Conservation (phyloP, 2,888 invertebrate genomes). For the Orthosia gothica region DNA sequence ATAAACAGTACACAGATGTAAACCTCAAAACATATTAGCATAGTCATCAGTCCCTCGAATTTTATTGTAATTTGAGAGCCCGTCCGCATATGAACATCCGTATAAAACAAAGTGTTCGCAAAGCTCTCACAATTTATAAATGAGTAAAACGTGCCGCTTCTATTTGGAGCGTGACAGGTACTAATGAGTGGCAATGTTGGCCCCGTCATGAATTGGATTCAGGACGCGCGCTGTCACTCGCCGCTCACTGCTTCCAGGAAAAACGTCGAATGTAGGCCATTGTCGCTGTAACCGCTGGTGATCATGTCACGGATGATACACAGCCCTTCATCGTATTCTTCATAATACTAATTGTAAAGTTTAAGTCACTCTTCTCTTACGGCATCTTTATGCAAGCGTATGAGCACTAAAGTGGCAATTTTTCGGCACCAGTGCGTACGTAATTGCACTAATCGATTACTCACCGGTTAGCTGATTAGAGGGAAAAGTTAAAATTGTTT, state of each 20-base stretch:
- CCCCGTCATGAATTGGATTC: conserved; percentile 71
- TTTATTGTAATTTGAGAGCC: conserved; percentile 54
- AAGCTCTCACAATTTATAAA: conserved; percentile 66
- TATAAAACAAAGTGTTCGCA: conserved; percentile 48
- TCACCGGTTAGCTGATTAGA: conserved; percentile 9
- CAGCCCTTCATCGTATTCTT: conserved; percentile 2
- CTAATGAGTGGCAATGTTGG: conserved; percentile 78
- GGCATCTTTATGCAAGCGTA: not conserved
- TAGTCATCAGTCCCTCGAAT: not conserved
- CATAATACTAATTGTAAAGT: not conserved
- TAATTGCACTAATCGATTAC: conserved; percentile 35
- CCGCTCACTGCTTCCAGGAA: conserved; percentile 75
- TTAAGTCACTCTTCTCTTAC: not conserved
- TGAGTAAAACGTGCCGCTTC: conserved; percentile 71
- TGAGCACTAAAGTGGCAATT: not conserved
- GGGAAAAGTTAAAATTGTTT: conserved; percentile 32
- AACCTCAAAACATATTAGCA: not conserved
- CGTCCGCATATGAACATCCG: conserved; percentile 24
- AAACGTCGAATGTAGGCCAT: conserved; percentile 77
- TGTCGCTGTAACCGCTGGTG: conserved; percentile 40
- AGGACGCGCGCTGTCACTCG: conserved; percentile 71
- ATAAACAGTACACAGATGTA: not conserved
- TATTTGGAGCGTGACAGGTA: conserved; percentile 83
- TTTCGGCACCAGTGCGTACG: conserved; percentile 1
- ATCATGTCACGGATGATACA: conserved; percentile 15